A percentile compares a stretch with the other conserved stretches of the same genome.
Evolutionary conservation across 2,888 invertebrate species (phyloP).

Genomic region (Ennomos fuscantarius): DNA sequence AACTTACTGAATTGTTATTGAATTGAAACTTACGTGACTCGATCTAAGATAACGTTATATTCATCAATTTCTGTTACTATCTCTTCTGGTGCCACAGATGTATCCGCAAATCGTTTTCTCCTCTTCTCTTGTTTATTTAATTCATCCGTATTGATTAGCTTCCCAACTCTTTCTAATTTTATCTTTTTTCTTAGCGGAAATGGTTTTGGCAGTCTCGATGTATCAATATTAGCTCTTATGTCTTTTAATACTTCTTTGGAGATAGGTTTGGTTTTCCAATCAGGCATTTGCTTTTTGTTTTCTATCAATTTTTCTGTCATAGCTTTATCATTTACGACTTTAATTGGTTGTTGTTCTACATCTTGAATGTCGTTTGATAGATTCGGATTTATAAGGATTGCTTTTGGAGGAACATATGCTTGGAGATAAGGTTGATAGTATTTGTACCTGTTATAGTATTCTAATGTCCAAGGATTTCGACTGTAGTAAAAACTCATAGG

Average conservation of each 20-base stretch:
- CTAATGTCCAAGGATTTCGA: slow-evolving; percentile 49
- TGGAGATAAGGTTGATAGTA: slow-evolving; percentile 43
- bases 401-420: slow-evolving; percentile 35
- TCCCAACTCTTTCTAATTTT: slow-evolving; percentile 67
- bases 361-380: slow-evolving; percentile 39
- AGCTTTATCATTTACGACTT: slow-evolving; percentile 17
- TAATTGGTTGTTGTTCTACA: slow-evolving; percentile 19
- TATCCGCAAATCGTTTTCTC: slow-evolving; percentile 46
- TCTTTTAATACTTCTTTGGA: slow-evolving; percentile 61
- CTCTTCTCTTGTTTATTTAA: slow-evolving; percentile 39
- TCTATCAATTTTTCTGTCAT: slow-evolving; percentile 17
- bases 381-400: slow-evolving; percentile 44
- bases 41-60: slow-evolving; percentile 20
- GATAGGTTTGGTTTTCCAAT: slow-evolving; percentile 69
- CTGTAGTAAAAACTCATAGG: slow-evolving; percentile 28
- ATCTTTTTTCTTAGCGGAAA: slow-evolving; percentile 63
- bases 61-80: slow-evolving; percentile 19
- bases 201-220: slow-evolving; percentile 53
- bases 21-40: no score
- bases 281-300: slow-evolving; percentile 38
- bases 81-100: slow-evolving; percentile 5
- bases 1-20: no score
- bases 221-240: slow-evolving; percentile 64
- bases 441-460: slow-evolving; percentile 43
- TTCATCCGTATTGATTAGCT: slow-evolving; percentile 63